Base-by-base conservation (phyloP, 2,113 vertebrate genomes). In the Tychaedon coryphoeus region DNA sequence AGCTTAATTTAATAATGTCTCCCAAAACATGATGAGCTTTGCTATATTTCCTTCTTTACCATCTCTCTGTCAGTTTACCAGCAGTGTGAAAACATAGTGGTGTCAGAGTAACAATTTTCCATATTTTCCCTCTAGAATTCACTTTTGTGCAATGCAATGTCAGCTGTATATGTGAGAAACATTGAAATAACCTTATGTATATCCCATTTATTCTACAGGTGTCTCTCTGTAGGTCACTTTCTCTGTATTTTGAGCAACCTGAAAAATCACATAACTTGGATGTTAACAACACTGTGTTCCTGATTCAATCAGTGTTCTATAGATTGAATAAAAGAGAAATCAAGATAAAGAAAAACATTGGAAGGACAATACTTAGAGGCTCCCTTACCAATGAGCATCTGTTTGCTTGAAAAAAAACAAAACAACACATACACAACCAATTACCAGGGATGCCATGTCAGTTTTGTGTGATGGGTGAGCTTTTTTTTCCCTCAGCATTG, bases 1-100 rank as follows among this genome's bases (percentile, higher is more conserved):
- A 90, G 26, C 19, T 83, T 94, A 96, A 90, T 96, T 92, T 94
- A 95, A 95, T 96, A 92, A 72, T 48, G 36, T 78, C 65, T 86
- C 56, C 51, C 43, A 38, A 94, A 93, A 90, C 66, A 85, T 84
- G 57, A 90, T 92, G 48, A 96, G 64, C 79, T 86, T 57, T 90
- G 88, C 66, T 94, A 0, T 42, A 73, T 79, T 79, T 88, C 75
- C 28, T 86, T 88, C 81, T 91, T 92, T 90, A 64, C 28, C 43
- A 79, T 51, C 51, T 26, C 23, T 90, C 19, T 90, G 56, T 50
- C 88, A 64, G 60, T 73, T 92, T 86, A 66, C 10, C 47, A 86
- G 24, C n/a, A 71, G 45, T 64, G 28, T 62, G 31, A 47, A 88
- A 74, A 53, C 38, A 51, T 7, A 80, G 17, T 66, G 16, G 17